Base-by-base conservation (phyloP, 2,797 vertebrate species). In the Peromyscus nudipes region DNA sequence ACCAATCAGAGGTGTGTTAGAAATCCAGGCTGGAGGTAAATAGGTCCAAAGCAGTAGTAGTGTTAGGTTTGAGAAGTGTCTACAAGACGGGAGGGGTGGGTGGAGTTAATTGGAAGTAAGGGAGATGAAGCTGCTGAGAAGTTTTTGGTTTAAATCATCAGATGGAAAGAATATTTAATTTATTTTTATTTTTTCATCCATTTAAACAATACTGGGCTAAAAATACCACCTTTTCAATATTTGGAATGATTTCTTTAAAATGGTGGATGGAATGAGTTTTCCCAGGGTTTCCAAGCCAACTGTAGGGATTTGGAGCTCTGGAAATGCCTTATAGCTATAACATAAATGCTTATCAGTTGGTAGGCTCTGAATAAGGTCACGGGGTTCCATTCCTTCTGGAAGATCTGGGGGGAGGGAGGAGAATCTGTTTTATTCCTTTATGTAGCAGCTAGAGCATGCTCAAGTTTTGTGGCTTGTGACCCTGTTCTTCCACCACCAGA, bases 181-280 rank as follows among this genome's bases (percentile, higher is more conserved):
- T 71, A 62, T 83, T 91, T 91, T 65, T 55, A 80, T 89, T 79
- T 55, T 69, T 49, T 93, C n/a, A 43, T 64, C 0, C 34, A 80
- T 95, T 40, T 75, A 82, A 86, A 71, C 13, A 77, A 96, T 62
- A 4, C 25, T 52, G 14, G 3, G 11, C 19, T 71, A 93, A 81
- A 81, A 21, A 71, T 11, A 31, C 0, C 12, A 17, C 0, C 12
- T 49, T 89, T 79, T 43, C 4, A 55, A 10, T 80, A 76, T 60
- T 86, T 97, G 87, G 40, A 92, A 86, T 89, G 7, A 37, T 71
- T n/a, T 71, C 17, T 11, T 69, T 43, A 85, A 77, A 62, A 34
- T 86, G 73, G 49, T 43, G 6, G 40, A 64, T 75, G 12, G 9
- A 64, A 64, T 79, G 14, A 46, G 31, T 37, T 62, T 88, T n/a